Evolutionary conservation across 2,888 invertebrate species (phyloP), one percentile per base, ranked within the genome.

Genomic region (Conus canariensis): DNA sequence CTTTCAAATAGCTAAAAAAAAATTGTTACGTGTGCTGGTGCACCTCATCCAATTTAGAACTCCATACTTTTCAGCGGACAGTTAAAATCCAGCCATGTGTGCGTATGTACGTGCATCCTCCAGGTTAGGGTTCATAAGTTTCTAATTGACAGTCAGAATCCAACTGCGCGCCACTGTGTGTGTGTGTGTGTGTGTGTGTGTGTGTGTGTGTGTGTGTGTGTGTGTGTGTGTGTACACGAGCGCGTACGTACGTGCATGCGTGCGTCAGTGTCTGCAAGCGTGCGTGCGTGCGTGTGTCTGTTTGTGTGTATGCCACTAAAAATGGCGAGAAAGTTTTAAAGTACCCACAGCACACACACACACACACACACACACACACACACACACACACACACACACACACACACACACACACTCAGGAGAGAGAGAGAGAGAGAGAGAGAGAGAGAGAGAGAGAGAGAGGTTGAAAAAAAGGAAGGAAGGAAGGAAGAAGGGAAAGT

Each of bases 181-280:
- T 45, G 45, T 45, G 45, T 45, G 45, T 45, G 3, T 45, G 45
- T 45, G 45, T 45, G 45, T 45, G 45, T 45, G 45, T 45, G 45
- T n/a, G 74, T n/a, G 74, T n/a, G 7, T 8, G 70, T 56, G 22
- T 56, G 82, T 83, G 8, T 56, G 9, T 19, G 25, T 12, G 64
- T 86, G 86, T 86, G 64, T 86, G 82, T 83, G 58, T 83, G 45
- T 82, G 56, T 56, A 19, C 19, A 19, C n/a, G 82, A 0, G 45
- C 16, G 77, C 16, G 30, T 16, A 8, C 16, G 30, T 19, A 45
- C 19, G 64, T 64, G 86, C 14, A 10, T 86, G 86, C 16, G 86
- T 60, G 86, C 25, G 3, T 45, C 45, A 45, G 45, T 45, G 45
- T 45, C 45, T 45, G 45, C 45, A 45, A 45, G 45, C 4, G 45